Evolutionary conservation across 2,888 invertebrate species (phyloP), one percentile per base, ranked within the genome.

Genomic region (Sycophila texana): DNA sequence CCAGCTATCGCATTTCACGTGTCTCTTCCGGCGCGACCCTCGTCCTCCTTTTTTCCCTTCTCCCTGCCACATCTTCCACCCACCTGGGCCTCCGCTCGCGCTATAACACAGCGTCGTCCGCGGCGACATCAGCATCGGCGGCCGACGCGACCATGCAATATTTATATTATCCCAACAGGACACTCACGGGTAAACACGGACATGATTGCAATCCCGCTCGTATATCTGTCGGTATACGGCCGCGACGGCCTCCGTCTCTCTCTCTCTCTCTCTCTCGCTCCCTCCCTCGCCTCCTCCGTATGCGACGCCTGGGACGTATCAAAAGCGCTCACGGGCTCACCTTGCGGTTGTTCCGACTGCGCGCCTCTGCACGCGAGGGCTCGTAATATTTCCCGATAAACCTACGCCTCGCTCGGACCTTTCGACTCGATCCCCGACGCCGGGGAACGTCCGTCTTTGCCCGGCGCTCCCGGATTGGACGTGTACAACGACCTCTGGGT

Each of bases 91-190:
- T 39, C 30, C 39, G 10, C 39, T 39, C 18, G 63, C 39, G 49
- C 47, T 14, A 12, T 26, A 61, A 26, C 26, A 26, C 26, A 26
- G 26, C 47, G 18, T 1, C 47, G 39, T 39, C 47, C 1, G 18
- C 51, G 20, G 71, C 82, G 49, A 26, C 74, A 66, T 72, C 74
- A 77, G 67, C 82, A 71, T 67, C 73, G 79, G 81, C 78, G 68
- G 79, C 66, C 83, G 84, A 85, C 85, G 84, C 81, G 80, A 85
- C 86, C 85, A 84, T 88, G 85, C 87, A 87, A 89, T 89, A 89
- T 89, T 89, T 89, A 89, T 89, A 88, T 89, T 88, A 89, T 89
- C 88, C 89, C 88, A 86, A 87, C 86, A 88, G 88, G 88, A 87
- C 88, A 87, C 88, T 87, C 86, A 77, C 85, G 85, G 83, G 87